Evolutionary conservation across 2,113 vertebrate species (phyloP).

Genomic region (Lutjanus erythropterus): DNA sequence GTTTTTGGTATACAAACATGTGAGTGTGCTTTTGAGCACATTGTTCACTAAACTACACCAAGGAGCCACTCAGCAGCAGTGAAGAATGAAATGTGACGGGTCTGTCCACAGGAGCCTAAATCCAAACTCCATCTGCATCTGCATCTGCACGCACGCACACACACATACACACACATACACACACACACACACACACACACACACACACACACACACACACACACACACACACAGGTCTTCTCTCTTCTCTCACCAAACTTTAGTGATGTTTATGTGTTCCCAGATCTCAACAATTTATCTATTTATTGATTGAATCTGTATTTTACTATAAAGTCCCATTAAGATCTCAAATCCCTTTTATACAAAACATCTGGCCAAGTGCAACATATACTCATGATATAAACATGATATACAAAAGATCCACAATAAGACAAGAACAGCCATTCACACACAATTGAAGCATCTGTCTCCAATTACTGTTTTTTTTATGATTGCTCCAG

Average conservation of each 20-base stretch:
- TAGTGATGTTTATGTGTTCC: too few relatives aligned
- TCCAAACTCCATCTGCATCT: conserved; percentile 85
- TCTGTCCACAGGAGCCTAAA: conserved; percentile 77
- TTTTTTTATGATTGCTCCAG: too few relatives aligned
- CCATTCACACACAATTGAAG: too few relatives aligned
- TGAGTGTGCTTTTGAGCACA: not conserved
- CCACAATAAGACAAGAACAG: too few relatives aligned
- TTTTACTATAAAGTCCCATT: too few relatives aligned
- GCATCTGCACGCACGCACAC: conserved; percentile 7
- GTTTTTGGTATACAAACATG: not conserved
- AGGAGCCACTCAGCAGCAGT: conserved; percentile 39
- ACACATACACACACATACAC: conserved; percentile 26
- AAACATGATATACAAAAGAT: too few relatives aligned
- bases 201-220: conserved; percentile 13
- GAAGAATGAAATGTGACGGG: conserved; percentile 67
- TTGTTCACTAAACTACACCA: conserved; percentile 11
- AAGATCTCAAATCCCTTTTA: too few relatives aligned
- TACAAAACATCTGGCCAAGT: too few relatives aligned
- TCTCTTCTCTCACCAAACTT: conserved; percentile 26
- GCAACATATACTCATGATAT: too few relatives aligned
- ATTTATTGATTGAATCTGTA: too few relatives aligned
- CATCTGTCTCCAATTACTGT: too few relatives aligned
- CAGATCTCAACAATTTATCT: too few relatives aligned
- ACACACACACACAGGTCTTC: conserved; percentile 17
- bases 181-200: conserved; percentile 9